Evolutionary conservation across 2,113 vertebrate species (phyloP), one percentile per base, ranked within the genome.

Genomic region (Potamarius usumacintae): DNA sequence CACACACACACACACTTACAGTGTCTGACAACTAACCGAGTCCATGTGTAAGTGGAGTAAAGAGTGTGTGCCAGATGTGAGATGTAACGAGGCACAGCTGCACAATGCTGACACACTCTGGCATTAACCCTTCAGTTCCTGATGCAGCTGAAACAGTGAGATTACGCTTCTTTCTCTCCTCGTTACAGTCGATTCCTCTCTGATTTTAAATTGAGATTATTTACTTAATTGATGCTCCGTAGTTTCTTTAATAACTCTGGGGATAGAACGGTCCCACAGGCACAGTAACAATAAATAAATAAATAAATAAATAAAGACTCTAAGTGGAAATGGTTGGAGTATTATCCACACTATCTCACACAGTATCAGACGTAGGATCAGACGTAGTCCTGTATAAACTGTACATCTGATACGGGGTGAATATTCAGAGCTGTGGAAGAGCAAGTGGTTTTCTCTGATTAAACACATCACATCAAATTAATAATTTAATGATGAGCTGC

Each of bases 381-480:
- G 15, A 42, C 0, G 42, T 42, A 42, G 42, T 42, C 42, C 42
- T 42, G 42, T 42, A 42, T 42, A 42, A 42, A 42, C 42, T 42
- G 42, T 42, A 42, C 2, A 7, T 71, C 69, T 71, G 72, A 10
- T 18, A 48, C 18, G 20, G 7, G 9, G 71, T 22, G 42, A 74
- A 50, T 74, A 74, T 22, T 48, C 71, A 48, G 72, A 0, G 9
- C 42, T 50, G 72, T 5, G 25, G 42, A 52, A 52, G 42, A 76
- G 72, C 18, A 76, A 52, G 72, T 0, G 20, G 12, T 76, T 18
- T 48, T 2, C 42, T 74, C 71, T 22, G 72, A 76, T 76, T 76
- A 76, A 76, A 50, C 72, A 76, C 72, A 52, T 72, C 71, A 72
- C 34, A 72, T 76, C 48, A 22, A 10, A 76, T 76, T 50, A 76